A percentile compares a stretch with the other conserved stretches of the same genome.
Evolutionary conservation across 2,888 invertebrate species (phyloP).

Genomic region (Ecliptopera silaceata): DNA sequence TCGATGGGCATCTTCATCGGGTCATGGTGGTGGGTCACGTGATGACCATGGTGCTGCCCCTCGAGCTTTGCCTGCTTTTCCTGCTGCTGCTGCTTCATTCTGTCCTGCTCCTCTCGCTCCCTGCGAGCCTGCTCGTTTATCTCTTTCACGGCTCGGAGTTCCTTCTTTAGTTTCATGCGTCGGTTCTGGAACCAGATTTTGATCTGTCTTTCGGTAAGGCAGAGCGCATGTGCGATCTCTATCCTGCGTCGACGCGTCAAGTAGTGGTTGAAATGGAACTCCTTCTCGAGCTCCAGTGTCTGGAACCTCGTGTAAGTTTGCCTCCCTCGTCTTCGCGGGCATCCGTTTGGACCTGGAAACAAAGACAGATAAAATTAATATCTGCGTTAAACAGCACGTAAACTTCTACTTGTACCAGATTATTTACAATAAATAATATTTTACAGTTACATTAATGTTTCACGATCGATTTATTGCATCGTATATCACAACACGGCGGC

Average conservation of each 20-base stretch:
- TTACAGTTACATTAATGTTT: conserved; percentile 55
- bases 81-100: conserved; percentile 95
- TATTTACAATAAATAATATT: conserved; percentile 47
- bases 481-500: conserved; percentile 66
- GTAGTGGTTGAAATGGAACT: conserved; percentile 99
- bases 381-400: conserved; percentile 30
- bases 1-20: conserved; percentile 89
- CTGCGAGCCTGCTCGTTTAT: conserved; percentile 96
- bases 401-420: conserved; percentile 37
- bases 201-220: conserved; percentile 97
- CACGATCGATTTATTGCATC: conserved; percentile 70
- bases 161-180: conserved; percentile 98
- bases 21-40: conserved; percentile 88
- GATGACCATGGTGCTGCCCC: conserved; percentile 87
- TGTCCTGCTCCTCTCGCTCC: conserved; percentile 94
- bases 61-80: conserved; percentile 93
- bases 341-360: conserved; percentile 96
- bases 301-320: conserved; percentile 99
- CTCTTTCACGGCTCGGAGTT: conserved; percentile 96
- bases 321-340: conserved; percentile 95
- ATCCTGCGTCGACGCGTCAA: conserved; percentile 97
- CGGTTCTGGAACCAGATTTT: conserved; percentile 99
- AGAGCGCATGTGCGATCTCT: conserved; percentile 98
- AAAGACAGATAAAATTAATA: conserved; percentile 45
- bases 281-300: conserved; percentile 98